phyloP scores from a whole-genome alignment of 2,797 vertebrate genomes.

The Sebastes wilsoni region DNA sequence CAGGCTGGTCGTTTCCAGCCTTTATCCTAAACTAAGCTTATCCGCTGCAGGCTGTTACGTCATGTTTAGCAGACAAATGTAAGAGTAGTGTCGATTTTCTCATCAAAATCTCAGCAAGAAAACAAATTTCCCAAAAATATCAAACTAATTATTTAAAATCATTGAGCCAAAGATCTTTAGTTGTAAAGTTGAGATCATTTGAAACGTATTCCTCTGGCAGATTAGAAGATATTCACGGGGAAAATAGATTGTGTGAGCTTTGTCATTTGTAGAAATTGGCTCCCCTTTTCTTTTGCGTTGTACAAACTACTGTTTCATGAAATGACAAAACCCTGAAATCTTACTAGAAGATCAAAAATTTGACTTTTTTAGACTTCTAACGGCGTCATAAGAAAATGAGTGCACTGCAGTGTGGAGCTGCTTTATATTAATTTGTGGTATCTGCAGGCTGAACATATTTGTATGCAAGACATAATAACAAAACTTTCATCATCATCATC shows the following conservation, averaged over 20 bases:
- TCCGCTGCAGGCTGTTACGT: neutral
- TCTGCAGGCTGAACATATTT: constrained; percentile 9
- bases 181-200: neutral
- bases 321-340: neutral
- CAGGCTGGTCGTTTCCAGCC: neutral
- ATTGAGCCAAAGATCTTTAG: neutral
- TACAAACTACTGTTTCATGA: neutral
- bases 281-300: no score
- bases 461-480: constrained; percentile 11
- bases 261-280: neutral
- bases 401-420: neutral
- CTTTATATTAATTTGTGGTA: neutral
- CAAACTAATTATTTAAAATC: neutral
- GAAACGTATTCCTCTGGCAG: neutral
- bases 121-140: neutral
- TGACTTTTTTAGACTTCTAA: neutral
- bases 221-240: neutral
- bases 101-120: neutral
- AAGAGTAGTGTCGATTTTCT: no score
- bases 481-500: constrained; percentile 22
- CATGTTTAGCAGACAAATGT: neutral
- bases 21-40: neutral
- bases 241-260: neutral
- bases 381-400: neutral
- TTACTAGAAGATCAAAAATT: neutral